Percentiles rank a stretch among this genome's conserved stretches.
phyloP scores from a whole-genome alignment of 2,113 vertebrate species.

The Potamarius usumacintae region DNA sequence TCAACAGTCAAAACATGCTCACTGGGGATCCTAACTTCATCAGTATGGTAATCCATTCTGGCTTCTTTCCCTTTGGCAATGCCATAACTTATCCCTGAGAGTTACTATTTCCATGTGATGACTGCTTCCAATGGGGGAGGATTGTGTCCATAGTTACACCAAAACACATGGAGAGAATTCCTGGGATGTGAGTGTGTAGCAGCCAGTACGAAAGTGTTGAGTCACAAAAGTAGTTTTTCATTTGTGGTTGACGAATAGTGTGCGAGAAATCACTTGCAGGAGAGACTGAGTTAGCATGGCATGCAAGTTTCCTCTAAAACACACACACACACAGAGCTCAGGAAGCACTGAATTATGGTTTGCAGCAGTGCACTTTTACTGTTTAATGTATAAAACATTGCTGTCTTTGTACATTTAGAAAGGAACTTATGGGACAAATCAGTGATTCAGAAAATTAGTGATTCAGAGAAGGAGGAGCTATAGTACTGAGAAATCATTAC shows the following conservation, averaged over 20 bases:
- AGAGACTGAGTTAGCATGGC: slow-evolving; percentile 6
- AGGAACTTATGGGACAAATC: neutral
- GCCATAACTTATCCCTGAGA: slow-evolving; percentile 42
- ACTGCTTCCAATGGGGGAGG: slow-evolving; percentile 29
- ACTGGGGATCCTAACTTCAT: neutral
- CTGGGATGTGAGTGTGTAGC: slow-evolving; percentile 29
- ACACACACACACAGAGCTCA: neutral
- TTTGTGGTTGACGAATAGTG: slow-evolving; percentile 16
- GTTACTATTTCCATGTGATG: slow-evolving; percentile 43
- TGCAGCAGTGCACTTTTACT: neutral
- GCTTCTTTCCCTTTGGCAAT: slow-evolving; percentile 25
- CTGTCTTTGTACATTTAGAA: neutral
- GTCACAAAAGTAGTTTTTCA: slow-evolving; percentile 42
- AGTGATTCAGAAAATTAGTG: neutral
- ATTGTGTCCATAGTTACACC: slow-evolving; percentile 51
- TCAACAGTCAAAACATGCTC: neutral
- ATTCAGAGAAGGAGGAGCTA: neutral
- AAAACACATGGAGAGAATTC: slow-evolving; percentile 52
- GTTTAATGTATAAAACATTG: neutral
- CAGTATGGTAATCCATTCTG: slow-evolving; percentile 24
- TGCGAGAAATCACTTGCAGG: slow-evolving; percentile 5
- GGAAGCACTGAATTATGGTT: neutral
- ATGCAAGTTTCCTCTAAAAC: neutral
- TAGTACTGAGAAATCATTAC: neutral
- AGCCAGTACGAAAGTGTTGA: slow-evolving; percentile 43